Conservation (phyloP, 30 jellyfish, hydroid and myxozoan genomes). For the Aurelia sp. region DNA sequence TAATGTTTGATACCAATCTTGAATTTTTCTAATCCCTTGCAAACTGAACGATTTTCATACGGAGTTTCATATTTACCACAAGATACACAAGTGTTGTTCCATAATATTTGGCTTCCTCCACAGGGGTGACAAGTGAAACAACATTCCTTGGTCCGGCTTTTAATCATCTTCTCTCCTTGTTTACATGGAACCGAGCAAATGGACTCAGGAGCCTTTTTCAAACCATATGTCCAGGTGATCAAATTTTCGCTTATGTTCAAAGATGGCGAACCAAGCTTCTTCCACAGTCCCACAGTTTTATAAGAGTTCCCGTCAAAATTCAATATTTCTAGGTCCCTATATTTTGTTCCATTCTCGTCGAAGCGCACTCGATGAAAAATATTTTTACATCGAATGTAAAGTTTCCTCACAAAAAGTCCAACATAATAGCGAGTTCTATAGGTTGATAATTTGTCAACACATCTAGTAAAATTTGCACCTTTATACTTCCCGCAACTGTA, state of each 20-base stretch:
- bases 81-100: conserved; percentile 41
- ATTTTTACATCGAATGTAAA: neutral
- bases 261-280: neutral
- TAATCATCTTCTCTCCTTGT: conserved; percentile 15
- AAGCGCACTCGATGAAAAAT: neutral
- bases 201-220: conserved; percentile 28
- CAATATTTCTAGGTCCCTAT: conserved; percentile 23
- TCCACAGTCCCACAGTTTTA: conserved; percentile 32
- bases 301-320: conserved; percentile 37
- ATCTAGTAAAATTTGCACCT: neutral
- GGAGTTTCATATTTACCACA: conserved; percentile 40
- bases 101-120: conserved; percentile 9
- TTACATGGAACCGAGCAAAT: conserved; percentile 51
- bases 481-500: neutral
- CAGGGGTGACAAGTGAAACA: conserved; percentile 68
- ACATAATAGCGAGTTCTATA: neutral
- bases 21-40: conserved; percentile 26
- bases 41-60: neutral
- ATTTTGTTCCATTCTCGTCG: conserved; percentile 8
- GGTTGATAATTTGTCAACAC: neutral
- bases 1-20: neutral
- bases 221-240: conserved; percentile 20
- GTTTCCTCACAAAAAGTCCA: too few species aligned
- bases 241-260: neutral
- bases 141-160: conserved; percentile 34